Base-by-base conservation (phyloP, 2,888 invertebrate genomes). In the Brachyptera risi region DNA sequence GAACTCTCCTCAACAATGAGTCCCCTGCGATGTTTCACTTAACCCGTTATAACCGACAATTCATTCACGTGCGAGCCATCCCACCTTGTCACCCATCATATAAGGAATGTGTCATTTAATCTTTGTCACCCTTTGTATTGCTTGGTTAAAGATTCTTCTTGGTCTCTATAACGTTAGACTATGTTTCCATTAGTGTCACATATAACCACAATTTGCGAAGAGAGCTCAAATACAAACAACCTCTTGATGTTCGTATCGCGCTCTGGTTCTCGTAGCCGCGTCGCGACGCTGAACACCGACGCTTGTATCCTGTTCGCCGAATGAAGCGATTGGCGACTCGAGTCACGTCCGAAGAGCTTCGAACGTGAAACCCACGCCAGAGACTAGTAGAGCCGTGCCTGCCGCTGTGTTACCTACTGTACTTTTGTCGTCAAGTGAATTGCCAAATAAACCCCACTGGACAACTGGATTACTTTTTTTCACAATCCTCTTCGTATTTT, bases 391-490 rank as follows among this genome's bases (percentile, higher is more conserved):
- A n/a, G 40, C 40, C 23, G 24, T 24, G 49, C 38, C 42, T 15
- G 31, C 23, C 24, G 23, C 44, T 58, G 42, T 58, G 58, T 58
- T 38, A 27, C 58, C 54, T 54, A 62, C 58, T 62, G 61, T 62
- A 50, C 51, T 24, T 42, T 38, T 54, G 51, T 50, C 61, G 54
- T 54, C 61, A 51, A 58, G 61, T 62, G 61, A 62, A 62, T 62
- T 58, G 58, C 58, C 61, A 62, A 62, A 54, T 62, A 62, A 62
- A 62, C 61, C 35, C 58, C 38, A 44, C 47, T 15, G 47, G 58
- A 58, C 58, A 62, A 62, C 58, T 38, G 23, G 61, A 58, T 62
- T 62, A 58, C 58, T 54, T 54, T 58, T 62, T 54, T 56, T 56
- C 42, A 44, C n/a, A n/a, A n/a, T n/a, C n/a, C n/a, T n/a, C n/a